These are phyloP conservation scores for Pandemis cinnamomeana DNA, from an alignment of 2,888 invertebrate genomes.

Conservation along the genomic window DNA sequence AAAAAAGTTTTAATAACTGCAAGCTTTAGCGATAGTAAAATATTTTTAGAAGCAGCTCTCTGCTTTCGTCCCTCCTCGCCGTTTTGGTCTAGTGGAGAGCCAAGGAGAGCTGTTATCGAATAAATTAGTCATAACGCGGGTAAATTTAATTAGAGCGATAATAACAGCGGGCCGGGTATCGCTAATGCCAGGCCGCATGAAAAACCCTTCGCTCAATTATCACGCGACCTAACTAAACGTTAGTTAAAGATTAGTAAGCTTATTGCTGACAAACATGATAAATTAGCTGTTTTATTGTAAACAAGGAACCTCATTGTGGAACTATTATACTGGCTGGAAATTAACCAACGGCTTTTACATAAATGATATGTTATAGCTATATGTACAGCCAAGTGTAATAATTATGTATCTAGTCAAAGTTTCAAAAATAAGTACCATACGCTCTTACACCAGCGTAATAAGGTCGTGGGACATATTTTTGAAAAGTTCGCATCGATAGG, in stretches of 20 bases:
- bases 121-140: slow-evolving; percentile 78
- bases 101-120: slow-evolving; percentile 62
- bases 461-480: too few relatives aligned
- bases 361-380: too few relatives aligned
- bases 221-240: slow-evolving; percentile 27
- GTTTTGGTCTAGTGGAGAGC: slow-evolving; percentile 45
- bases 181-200: slow-evolving; percentile 47
- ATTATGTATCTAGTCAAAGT: too few relatives aligned
- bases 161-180: slow-evolving; percentile 59
- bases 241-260: slow-evolving; percentile 14
- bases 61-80: slow-evolving; percentile 46
- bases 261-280: slow-evolving; percentile 5
- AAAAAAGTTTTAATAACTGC: not conserved
- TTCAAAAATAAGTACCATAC: too few relatives aligned
- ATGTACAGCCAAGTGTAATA: too few relatives aligned
- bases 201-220: slow-evolving; percentile 36
- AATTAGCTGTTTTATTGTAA: slow-evolving; percentile 1
- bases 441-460: too few relatives aligned
- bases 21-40: not conserved
- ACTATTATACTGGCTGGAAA: too few relatives aligned
- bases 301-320: too few relatives aligned
- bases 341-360: too few relatives aligned
- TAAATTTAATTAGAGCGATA: slow-evolving; percentile 77
- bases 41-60: slow-evolving; percentile 22
- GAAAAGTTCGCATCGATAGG: too few relatives aligned